These are phyloP conservation scores for Gymnogyps californianus DNA, from an alignment of 2,113 vertebrate genomes.

Conservation along the genomic window DNA sequence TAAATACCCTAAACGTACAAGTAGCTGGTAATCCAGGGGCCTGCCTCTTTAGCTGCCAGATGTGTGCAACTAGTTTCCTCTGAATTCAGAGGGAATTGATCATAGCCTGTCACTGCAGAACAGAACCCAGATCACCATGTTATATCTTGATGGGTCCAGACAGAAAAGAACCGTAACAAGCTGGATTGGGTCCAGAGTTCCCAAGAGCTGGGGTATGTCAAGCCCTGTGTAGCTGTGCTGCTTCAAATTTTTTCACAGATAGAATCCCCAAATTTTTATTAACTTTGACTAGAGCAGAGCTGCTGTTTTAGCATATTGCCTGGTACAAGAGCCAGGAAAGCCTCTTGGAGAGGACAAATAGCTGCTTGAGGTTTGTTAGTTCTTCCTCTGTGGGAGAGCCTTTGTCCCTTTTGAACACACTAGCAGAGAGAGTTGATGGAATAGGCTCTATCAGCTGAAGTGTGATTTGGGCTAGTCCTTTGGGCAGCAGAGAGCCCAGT, in stretches of 20 bases:
- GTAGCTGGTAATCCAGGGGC: background rate
- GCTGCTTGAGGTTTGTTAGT: background rate
- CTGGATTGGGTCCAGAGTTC: background rate
- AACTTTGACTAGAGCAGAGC: background rate
- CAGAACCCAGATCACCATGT: background rate
- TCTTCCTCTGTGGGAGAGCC: background rate
- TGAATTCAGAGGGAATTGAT: background rate
- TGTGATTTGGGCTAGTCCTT: background rate
- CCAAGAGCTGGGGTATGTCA: background rate
- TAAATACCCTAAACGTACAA: background rate
- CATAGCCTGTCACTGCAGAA: background rate
- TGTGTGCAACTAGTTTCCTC: background rate
- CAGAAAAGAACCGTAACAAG: background rate
- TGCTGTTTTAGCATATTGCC: background rate
- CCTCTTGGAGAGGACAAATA: background rate
- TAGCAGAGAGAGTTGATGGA: background rate
- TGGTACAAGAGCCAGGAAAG: background rate
- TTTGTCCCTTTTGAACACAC: background rate
- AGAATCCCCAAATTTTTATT: background rate
- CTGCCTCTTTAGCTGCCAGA: background rate
- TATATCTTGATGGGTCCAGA: rapidly evolving
- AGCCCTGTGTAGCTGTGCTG: background rate
- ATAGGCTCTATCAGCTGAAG: background rate
- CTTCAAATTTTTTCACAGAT: background rate
- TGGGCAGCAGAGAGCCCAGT: background rate